Percentiles rank a stretch among this genome's conserved stretches.
Conservation (phyloP, 1,140 invertebrate species). For the Drosophila ercepeae region DNA sequence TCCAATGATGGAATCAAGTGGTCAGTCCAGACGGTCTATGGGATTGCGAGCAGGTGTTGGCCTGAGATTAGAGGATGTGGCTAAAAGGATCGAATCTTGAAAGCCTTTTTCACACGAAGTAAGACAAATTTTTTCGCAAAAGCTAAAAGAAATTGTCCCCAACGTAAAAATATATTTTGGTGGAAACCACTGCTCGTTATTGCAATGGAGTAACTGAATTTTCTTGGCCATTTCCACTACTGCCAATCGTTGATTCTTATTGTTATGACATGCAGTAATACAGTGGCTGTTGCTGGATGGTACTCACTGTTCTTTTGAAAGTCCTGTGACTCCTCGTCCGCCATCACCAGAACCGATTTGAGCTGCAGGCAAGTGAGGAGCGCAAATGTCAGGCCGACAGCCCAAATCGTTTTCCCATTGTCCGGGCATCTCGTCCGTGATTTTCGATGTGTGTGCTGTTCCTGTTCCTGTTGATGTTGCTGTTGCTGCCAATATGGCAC, state of each 20-base stretch:
- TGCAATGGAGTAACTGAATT: conserved; percentile 18
- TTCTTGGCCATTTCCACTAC: neutral
- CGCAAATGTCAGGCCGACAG: conserved; percentile 37
- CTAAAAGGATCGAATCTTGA: neutral
- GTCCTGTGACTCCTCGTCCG: conserved; percentile 77
- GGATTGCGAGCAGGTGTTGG: conserved; percentile 37
- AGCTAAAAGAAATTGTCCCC: no score
- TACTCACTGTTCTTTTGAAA: conserved; percentile 83
- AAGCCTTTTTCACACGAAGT: neutral
- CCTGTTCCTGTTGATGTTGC: conserved; percentile 18
- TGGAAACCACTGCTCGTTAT: conserved; percentile 31
- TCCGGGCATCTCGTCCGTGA: conserved; percentile 63
- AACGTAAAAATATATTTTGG: conserved; percentile 27
- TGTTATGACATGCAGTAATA: conserved; percentile 34
- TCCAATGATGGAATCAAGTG: conserved; percentile 30
- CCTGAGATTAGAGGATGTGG: neutral
- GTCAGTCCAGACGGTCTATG: conserved; percentile 12
- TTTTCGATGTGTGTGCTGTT: conserved; percentile 64
- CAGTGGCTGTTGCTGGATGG: conserved; percentile 2
- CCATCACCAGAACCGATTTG: conserved; percentile 24
- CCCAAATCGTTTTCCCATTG: conserved; percentile 63
- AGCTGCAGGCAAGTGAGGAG: conserved; percentile 56
- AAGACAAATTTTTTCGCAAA: no score
- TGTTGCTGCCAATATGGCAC: conserved; percentile 28
- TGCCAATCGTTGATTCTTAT: conserved; percentile 27